A percentile compares a stretch with the other conserved stretches of the same genome.
Conservation (phyloP, 92 coral and sea anemone species). For the Siderastrea siderea region DNA sequence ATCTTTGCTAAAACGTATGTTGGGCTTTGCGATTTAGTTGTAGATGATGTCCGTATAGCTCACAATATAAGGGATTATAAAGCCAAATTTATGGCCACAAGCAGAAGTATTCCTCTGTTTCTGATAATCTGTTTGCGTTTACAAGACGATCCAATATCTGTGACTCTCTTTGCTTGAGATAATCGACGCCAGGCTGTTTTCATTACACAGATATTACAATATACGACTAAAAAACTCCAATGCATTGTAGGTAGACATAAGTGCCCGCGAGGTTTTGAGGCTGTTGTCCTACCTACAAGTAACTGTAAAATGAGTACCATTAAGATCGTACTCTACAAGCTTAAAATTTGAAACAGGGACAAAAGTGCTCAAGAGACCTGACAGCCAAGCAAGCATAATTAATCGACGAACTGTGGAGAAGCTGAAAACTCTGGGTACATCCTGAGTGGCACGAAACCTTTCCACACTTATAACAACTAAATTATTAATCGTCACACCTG, state of each 20-base stretch:
- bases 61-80: background rate
- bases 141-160: too few relatives aligned
- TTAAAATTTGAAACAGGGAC: background rate
- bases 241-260: background rate
- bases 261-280: background rate
- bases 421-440: background rate
- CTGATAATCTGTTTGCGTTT: background rate
- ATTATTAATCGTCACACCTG: too few relatives aligned
- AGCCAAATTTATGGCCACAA: background rate
- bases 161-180: too few relatives aligned
- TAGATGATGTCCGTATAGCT: background rate
- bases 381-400: background rate
- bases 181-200: background rate
- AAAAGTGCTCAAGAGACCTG: background rate
- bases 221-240: background rate
- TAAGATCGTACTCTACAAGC: background rate
- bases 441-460: background rate
- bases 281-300: background rate
- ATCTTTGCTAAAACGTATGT: background rate
- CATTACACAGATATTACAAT: constrained; percentile 4
- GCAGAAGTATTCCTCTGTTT: background rate
- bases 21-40: background rate
- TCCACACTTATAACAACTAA: too few relatives aligned
- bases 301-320: too few relatives aligned
- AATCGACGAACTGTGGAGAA: background rate